Percentiles rank a stretch among this genome's conserved stretches.
Evolutionary conservation across 2,113 vertebrate species (phyloP).

Genomic region (Motacilla alba): DNA sequence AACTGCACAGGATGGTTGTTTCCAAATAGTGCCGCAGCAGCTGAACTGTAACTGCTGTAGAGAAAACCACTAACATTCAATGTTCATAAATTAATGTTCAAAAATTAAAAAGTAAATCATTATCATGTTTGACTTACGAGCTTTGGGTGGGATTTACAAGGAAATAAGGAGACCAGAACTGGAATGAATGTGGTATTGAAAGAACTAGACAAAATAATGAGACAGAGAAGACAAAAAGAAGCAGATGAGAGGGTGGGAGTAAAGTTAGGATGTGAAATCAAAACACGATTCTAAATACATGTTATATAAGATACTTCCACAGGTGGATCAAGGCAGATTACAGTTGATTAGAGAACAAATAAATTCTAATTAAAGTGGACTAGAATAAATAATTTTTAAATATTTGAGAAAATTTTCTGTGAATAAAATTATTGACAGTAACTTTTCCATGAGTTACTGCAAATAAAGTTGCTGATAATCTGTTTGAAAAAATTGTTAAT

Average conservation of each 20-base stretch:
- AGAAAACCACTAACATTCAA: not conserved
- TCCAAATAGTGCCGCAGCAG: not conserved
- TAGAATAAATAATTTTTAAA: not conserved
- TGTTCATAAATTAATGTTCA: not conserved
- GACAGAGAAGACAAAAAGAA: not conserved
- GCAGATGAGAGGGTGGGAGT: not conserved
- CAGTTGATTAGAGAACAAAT: not conserved
- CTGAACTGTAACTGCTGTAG: not conserved
- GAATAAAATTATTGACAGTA: not conserved
- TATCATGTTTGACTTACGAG: not conserved
- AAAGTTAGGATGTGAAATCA: not conserved
- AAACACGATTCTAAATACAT: not conserved
- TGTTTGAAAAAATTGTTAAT: not conserved
- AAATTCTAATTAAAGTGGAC: not conserved
- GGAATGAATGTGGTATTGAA: not conserved
- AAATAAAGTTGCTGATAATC: not conserved
- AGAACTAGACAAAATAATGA: not conserved
- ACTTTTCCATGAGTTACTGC: not conserved
- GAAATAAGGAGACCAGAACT: not conserved
- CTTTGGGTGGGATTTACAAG: not conserved
- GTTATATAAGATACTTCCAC: not conserved
- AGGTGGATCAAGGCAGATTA: not conserved
- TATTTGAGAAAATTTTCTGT: not conserved
- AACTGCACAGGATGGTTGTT: not conserved
- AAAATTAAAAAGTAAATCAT: not conserved